Evolutionary conservation across 2,113 vertebrate genomes (phyloP), one percentile per base, ranked within the genome.

Genomic region (Rhinolophus sinicus): DNA sequence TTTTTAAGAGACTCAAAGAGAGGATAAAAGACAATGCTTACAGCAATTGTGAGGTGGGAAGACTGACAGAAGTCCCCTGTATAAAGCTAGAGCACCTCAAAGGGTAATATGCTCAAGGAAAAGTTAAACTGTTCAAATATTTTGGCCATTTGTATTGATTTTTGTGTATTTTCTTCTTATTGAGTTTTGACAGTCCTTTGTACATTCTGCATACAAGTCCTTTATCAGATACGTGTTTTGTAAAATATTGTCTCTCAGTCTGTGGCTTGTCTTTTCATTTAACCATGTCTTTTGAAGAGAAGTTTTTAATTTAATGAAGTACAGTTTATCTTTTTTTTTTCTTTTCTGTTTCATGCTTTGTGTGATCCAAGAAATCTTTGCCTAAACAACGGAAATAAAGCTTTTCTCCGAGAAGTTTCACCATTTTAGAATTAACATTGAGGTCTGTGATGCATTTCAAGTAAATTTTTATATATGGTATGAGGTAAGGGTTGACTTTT

Each of bases 1-100:
- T 93, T 94, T 91, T 75, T 82, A 76, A 92, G 89, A 40, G 24
- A 54, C 44, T 89, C 35, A 70, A 38, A 10, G 52, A 58, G 16
- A 93, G 7, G n/a, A 82, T 47, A 92, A 56, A 75, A 92, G n/a
- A n/a, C 30, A 90, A 86, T 86, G 80, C 19, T 73, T 90, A 88
- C 38, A 24, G 58, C 30, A 87, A 26, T 18, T 44, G 18, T 44
- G 69, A 87, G 19, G 28, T 56, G 24, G 28, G n/a, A 87, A 86
- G 16, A 81, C 67, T 92, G 18, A 82, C 16, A 88, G 35, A 92
- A n/a, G 30, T 9, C 13, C 30, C 54, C 81, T 91, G 72, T 62
- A 38, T 70, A 90, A 91, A 62, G 52, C n/a, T 52, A 78, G 33
- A 28, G 40, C 4, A 62, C 75, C 16, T 28, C 40, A 69, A 50